Base-by-base conservation (phyloP, 1,140 invertebrate species). In the Megalonaias nervosa region DNA sequence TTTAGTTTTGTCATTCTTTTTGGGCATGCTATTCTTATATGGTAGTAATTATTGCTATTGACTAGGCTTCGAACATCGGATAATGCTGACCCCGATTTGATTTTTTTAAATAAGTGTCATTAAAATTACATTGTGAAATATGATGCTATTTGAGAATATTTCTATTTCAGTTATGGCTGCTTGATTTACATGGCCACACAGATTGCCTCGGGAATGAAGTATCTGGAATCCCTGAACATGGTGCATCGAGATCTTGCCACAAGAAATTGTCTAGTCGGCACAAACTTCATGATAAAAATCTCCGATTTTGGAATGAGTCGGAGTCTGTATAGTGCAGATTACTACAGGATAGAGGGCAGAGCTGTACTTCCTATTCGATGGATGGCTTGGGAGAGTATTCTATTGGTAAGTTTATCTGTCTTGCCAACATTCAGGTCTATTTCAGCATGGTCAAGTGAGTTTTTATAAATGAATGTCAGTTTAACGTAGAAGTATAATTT, bases 221-320 rank as follows among this genome's bases (percentile, higher is more conserved):
- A 95, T 90, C 92, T 96, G 88, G 95, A 96, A 90, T 93, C 93
- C 23, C 92, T 95, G 82, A 94, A 95, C 89, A 94, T 96, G 89
- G 94, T 96, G 61, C 95, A 96, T 90, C 92, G 94, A 79, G 95
- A 96, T 91, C 91, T 96, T 74, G 94, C 95, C 59, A 94, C 94
- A 1, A 75, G 96, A 83, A 97, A 98, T 89, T 96, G 95, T 87
- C 91, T 98, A 48, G 94, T 97, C 62, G 96, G 96, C 64, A 94
- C 95, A 86, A 94, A 94, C 71, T 96, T 95, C 89, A 94, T 95
- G 79, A 94, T 97, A 75, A 97, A 97, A 92, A 97, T 97, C 82
- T 96, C 95, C 67, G 96, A 97, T 90, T 97, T 97, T 90, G 96
- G 96, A 21, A 96, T 96, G 59, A 95, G 96, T 91, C 95, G 96